phyloP scores from a whole-genome alignment of 2,888 invertebrate species.

The Chrysomela aeneicollis region DNA sequence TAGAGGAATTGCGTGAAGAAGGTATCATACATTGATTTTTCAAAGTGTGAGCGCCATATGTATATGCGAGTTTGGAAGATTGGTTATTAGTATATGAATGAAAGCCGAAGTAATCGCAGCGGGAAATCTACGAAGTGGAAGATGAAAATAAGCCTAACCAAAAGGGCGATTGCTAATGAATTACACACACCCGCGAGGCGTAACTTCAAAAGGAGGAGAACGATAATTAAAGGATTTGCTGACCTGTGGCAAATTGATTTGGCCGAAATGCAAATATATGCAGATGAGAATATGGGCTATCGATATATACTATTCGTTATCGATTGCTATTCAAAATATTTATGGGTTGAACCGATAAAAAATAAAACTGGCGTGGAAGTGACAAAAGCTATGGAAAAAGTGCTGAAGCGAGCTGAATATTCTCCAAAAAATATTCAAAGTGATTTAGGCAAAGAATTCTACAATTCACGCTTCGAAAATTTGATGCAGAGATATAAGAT shows the following conservation, averaged over 20 bases:
- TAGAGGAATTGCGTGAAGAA: slow-evolving; percentile 19
- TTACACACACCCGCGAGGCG: slow-evolving; percentile 11
- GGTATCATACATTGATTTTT: not conserved
- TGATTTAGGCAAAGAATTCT: slow-evolving; percentile 1
- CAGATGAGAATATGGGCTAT: not conserved
- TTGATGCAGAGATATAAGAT: not conserved
- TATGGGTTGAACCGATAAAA: not conserved
- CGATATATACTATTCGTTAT: slow-evolving; percentile 6
- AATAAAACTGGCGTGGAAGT: not conserved
- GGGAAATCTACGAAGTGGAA: too few relatives aligned
- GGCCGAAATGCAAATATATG: not conserved
- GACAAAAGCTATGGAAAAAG: not conserved
- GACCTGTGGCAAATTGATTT: slow-evolving; percentile 18
- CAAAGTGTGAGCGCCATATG: too few relatives aligned
- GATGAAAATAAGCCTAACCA: too few relatives aligned
- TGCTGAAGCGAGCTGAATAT: not conserved
- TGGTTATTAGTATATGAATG: not conserved
- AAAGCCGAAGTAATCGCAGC: not conserved
- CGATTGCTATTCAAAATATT: slow-evolving; percentile 15
- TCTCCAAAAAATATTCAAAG: not conserved
- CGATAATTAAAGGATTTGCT: slow-evolving; percentile 6
- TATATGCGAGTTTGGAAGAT: too few relatives aligned
- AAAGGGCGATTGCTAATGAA: slow-evolving; percentile 12
- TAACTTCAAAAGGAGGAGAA: slow-evolving; percentile 11
- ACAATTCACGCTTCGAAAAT: not conserved